Percentiles rank a stretch among this genome's conserved stretches.
Conservation (phyloP, 2,888 invertebrate species). For the Neoitamus cyanurus region DNA sequence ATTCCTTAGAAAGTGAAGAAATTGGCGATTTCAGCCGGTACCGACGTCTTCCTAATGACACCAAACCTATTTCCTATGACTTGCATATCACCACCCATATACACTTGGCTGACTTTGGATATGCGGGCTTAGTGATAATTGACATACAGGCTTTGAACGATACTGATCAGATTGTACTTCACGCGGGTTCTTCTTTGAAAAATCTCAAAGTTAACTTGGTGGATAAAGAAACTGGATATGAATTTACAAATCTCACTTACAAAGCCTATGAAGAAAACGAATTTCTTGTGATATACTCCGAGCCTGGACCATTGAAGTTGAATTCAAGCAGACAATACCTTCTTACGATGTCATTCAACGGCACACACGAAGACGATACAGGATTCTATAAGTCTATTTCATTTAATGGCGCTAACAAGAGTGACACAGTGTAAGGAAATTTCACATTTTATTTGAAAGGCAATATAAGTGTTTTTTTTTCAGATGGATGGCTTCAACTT, state of each 20-base stretch:
- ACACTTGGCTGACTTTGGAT: background rate
- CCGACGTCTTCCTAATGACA: slow-evolving; percentile 67
- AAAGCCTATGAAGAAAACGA: background rate
- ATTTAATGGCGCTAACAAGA: slow-evolving; percentile 60
- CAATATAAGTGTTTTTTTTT: background rate
- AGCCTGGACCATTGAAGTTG: background rate
- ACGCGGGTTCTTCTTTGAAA: background rate
- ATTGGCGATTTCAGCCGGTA: background rate
- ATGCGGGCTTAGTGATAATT: background rate
- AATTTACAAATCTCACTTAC: background rate
- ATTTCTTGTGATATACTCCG: background rate
- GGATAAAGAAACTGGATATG: background rate
- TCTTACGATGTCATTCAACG: slow-evolving; percentile 70
- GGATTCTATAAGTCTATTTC: slow-evolving; percentile 67
- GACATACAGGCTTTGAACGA: background rate
- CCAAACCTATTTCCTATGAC: slow-evolving; percentile 54
- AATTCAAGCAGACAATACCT: slow-evolving; percentile 58
- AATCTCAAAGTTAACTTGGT: background rate
- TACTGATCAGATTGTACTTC: background rate
- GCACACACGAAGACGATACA: slow-evolving; percentile 73
- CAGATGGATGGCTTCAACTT: slow-evolving; percentile 61
- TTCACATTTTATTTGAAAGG: background rate
- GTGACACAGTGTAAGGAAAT: slow-evolving; percentile 54
- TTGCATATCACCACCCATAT: background rate
- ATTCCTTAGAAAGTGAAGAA: background rate